Conservation (phyloP, 2,797 vertebrate species). For the Pitangus sulphuratus region DNA sequence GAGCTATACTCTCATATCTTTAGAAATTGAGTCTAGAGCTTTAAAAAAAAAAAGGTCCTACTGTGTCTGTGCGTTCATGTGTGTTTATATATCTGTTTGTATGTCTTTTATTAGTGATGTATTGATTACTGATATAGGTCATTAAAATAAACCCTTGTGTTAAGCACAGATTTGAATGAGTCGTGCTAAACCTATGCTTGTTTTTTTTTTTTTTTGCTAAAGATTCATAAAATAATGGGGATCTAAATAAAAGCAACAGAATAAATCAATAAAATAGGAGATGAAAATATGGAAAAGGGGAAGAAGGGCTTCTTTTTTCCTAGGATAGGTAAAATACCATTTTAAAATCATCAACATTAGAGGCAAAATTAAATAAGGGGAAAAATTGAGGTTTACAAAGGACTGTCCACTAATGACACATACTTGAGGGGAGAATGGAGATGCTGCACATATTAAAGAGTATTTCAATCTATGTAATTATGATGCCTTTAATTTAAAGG, state of each 20-base stretch:
- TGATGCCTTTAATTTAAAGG: conserved; percentile 17
- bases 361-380: not conserved
- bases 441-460: not conserved
- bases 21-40: conserved; percentile 40
- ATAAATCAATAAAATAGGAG: not conserved
- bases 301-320: not conserved
- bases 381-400: not conserved
- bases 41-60: not conserved
- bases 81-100: not conserved
- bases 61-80: not conserved
- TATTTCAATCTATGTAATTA: not conserved
- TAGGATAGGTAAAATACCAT: not conserved
- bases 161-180: not conserved
- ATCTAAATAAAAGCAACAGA: not conserved
- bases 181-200: not conserved
- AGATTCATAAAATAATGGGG: not conserved
- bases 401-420: not conserved
- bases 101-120: not conserved
- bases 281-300: not conserved
- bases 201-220: not conserved
- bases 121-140: not conserved
- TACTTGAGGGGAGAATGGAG: not conserved
- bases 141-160: not conserved
- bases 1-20: conserved; percentile 55
- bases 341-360: not conserved